A percentile compares a stretch with the other conserved stretches of the same genome.
These are phyloP conservation scores for Tangara arthus DNA, from an alignment of 2,797 vertebrate species.

Conservation along the genomic window DNA sequence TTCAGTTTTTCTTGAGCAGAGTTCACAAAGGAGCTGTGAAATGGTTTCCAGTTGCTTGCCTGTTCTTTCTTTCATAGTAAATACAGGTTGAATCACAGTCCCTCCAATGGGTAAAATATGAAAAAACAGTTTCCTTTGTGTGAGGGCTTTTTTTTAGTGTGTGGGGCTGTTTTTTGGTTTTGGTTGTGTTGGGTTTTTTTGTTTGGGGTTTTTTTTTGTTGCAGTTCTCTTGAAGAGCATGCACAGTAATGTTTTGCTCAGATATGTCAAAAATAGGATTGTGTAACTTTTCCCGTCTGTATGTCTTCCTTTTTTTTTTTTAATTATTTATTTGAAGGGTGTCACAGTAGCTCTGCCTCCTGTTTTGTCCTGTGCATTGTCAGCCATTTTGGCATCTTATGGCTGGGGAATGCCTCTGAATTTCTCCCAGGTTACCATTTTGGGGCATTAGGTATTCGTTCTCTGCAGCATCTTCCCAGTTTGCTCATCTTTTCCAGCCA, in stretches of 20 bases:
- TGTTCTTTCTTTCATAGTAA: background rate
- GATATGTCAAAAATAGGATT: background rate
- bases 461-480: background rate
- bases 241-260: background rate
- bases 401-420: background rate
- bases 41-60: background rate
- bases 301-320: background rate
- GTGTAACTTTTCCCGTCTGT: background rate
- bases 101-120: background rate
- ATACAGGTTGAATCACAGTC: background rate
- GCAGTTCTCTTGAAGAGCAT: background rate
- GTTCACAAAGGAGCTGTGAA: background rate
- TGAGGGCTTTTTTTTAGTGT: background rate
- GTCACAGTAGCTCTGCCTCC: background rate
- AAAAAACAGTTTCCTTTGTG: background rate
- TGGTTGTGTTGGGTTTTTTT: background rate
- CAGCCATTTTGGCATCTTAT: background rate
- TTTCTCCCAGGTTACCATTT: background rate
- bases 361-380: background rate
- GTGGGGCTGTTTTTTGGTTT: background rate
- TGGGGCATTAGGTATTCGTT: background rate
- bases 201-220: background rate
- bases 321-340: background rate
- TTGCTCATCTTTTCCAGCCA: background rate
- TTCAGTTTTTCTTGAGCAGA: background rate